These are phyloP conservation scores for Turdus rufiventris DNA, from an alignment of 2,113 vertebrate species.

Conservation along the genomic window DNA sequence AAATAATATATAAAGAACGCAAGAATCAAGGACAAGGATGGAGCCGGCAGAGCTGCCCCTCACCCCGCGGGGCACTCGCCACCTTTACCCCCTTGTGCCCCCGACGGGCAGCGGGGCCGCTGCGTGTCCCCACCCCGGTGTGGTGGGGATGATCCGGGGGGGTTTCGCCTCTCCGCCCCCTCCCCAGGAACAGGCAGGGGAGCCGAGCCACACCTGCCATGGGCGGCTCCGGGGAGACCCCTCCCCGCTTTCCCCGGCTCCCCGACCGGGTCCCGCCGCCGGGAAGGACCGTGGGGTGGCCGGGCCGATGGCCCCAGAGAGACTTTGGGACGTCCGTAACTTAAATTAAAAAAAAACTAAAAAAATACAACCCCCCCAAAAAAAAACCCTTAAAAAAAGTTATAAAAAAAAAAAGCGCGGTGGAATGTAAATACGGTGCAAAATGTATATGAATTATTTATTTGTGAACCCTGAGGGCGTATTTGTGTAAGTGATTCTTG, in stretches of 20 bases:
- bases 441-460: slow-evolving; percentile 95
- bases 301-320: background rate
- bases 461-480: slow-evolving; percentile 80
- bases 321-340: background rate
- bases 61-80: background rate
- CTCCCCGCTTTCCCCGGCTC: background rate
- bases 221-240: no score
- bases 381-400: no score
- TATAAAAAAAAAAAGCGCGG: background rate
- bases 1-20: background rate
- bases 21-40: background rate
- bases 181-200: no score
- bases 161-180: no score
- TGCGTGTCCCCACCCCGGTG: no score
- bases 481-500: slow-evolving; percentile 86
- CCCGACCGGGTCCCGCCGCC: background rate
- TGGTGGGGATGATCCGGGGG: no score
- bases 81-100: background rate
- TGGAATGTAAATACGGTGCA: slow-evolving; percentile 83
- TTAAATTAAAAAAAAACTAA: background rate
- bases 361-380: no score
- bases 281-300: background rate
- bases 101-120: no score
- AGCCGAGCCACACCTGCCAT: no score
- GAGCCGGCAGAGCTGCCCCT: background rate